A percentile compares a stretch with the other conserved stretches of the same genome.
Conservation (phyloP, 30 jellyfish, hydroid and myxozoan species). For the Aurelia sp. region DNA sequence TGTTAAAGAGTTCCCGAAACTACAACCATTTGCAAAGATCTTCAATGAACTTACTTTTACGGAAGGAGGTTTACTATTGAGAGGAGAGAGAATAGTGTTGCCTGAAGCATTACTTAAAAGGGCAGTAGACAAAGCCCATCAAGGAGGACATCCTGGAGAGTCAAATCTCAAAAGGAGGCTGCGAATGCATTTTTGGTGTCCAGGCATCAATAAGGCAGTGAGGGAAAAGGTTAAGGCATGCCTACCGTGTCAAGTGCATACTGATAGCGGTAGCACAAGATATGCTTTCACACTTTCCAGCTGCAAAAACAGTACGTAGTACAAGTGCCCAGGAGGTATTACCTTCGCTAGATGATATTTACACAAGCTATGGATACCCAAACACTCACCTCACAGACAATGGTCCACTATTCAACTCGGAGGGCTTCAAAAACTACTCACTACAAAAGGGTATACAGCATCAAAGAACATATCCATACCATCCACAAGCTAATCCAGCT, state of each 20-base stretch:
- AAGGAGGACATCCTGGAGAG: slow-evolving; percentile 75
- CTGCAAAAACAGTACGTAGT: slow-evolving; percentile 55
- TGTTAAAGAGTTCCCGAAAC: slow-evolving; percentile 14
- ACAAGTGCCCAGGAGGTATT: slow-evolving; percentile 47
- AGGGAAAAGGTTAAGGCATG: slow-evolving; percentile 16
- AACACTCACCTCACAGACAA: slow-evolving; percentile 57
- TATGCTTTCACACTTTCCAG: slow-evolving; percentile 37
- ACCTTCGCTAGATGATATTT: slow-evolving; percentile 54
- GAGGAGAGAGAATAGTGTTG: slow-evolving; percentile 32
- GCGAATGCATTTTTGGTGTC: slow-evolving; percentile 69
- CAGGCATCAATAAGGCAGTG: slow-evolving; percentile 36
- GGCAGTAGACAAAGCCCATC: slow-evolving; percentile 61
- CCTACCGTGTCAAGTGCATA: slow-evolving; percentile 52
- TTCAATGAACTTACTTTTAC: slow-evolving; percentile 54
- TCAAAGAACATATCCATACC: slow-evolving; percentile 23
- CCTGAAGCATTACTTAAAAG: slow-evolving; percentile 47
- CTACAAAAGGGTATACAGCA: not conserved
- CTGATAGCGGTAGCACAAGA: slow-evolving; percentile 65
- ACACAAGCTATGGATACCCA: slow-evolving; percentile 52
- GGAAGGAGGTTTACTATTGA: slow-evolving; percentile 50
- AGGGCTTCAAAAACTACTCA: not conserved
- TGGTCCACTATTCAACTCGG: slow-evolving; percentile 56
- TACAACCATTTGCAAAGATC: slow-evolving; percentile 27
- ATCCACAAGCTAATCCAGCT: slow-evolving; percentile 71
- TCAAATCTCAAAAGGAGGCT: slow-evolving; percentile 34